Conservation (phyloP, 2,888 invertebrate genomes). For the Oligia strigilis region DNA sequence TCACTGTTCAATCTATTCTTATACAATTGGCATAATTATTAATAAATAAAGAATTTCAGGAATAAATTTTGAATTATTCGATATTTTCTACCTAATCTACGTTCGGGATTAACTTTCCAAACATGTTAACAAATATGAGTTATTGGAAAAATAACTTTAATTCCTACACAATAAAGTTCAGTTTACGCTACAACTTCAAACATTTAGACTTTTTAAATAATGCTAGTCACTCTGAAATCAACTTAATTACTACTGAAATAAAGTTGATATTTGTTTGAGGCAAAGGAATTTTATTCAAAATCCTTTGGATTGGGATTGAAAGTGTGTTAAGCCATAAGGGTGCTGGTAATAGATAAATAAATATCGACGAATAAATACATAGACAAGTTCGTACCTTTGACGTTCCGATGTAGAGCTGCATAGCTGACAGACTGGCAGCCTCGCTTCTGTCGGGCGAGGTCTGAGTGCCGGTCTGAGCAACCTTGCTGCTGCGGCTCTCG, state of each 20-base stretch:
- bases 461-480: constrained; percentile 93
- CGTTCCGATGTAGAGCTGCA: constrained; percentile 62
- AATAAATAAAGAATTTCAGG: too few relatives aligned
- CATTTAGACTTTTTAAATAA: too few relatives aligned
- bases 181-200: too few relatives aligned
- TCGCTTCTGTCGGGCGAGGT: constrained; percentile 91
- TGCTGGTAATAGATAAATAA: background rate
- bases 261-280: background rate
- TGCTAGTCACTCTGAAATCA: too few relatives aligned
- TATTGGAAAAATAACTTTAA: too few relatives aligned
- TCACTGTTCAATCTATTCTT: background rate
- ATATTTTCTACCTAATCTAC: background rate
- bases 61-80: background rate
- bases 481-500: constrained; percentile 64
- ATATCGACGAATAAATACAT: background rate
- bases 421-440: constrained; percentile 53
- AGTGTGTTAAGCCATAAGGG: background rate
- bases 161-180: too few relatives aligned
- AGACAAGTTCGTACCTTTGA: constrained; percentile 58
- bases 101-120: too few relatives aligned
- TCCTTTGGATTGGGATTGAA: background rate
- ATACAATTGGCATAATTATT: too few relatives aligned
- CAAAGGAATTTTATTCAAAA: background rate
- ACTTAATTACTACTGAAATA: too few relatives aligned
- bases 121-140: too few relatives aligned